Base-by-base conservation (phyloP, 2,113 vertebrate species). In the Menidia beryllina region DNA sequence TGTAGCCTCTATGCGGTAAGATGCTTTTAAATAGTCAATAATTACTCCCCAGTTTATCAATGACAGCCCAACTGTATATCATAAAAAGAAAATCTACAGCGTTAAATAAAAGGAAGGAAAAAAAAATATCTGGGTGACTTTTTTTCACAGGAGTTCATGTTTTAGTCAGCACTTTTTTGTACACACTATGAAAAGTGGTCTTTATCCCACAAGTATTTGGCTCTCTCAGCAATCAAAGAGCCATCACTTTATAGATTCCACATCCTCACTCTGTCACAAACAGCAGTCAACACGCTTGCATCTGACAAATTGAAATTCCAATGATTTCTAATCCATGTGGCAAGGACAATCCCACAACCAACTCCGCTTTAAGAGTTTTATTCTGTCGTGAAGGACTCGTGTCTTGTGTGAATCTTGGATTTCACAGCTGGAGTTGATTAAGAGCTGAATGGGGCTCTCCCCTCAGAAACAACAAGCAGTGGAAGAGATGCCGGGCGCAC, bases 381-480 rank as follows among this genome's bases (percentile, higher is more conserved):
- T 54, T 60, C 36, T 75, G 64, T 77, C 77, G 77, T 68, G 72
- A 85, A 82, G 83, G 10, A 72, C 48, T 65, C 9, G 50, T 57
- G 51, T 75, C 56, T 64, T 75, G 47, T 25, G 56, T n/a, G 7
- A 78, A 73, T 75, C 66, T 79, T 69, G 67, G 39, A 79, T 84
- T 86, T 84, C 73, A 82, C 89, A 90, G 88, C 85, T 91, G 90
- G 75, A 83, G 74, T 77, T 89, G 62, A 90, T 89, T 79, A 87
- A 85, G 74, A 47, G 72, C 72, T 57, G 80, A 81, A 84, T 25
- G 41, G 56, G 61, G 61, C 26, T 77, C 83, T 84, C 76, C 62
- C 73, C 65, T 81, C 49, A 66, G 75, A 73, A 87, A 82, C 63
- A 83, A 90, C 70, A 85, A 83, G 69, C 83, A 75, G 77, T 10